phyloP scores from a whole-genome alignment of 2,113 vertebrate genomes.

The Oncorhynchus gorbuscha region DNA sequence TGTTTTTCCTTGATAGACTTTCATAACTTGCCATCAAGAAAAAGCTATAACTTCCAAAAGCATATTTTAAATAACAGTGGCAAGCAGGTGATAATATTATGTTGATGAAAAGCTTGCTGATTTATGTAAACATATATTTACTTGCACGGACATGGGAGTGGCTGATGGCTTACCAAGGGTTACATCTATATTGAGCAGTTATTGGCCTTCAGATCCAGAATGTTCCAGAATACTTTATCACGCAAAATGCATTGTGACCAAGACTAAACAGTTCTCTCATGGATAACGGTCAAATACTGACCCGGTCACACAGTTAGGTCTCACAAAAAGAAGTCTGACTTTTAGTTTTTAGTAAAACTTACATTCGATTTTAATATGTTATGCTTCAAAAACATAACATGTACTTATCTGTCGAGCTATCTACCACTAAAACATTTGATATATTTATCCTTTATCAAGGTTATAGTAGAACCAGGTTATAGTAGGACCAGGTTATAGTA shows the following conservation, averaged over 20 bases:
- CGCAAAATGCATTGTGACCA: constrained; percentile 64
- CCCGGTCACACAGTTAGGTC: background rate
- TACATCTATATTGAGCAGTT: constrained; percentile 48
- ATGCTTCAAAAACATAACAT: too few species aligned
- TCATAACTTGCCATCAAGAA: background rate
- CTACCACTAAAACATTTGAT: too few species aligned
- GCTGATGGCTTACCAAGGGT: constrained; percentile 36
- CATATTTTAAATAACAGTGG: background rate
- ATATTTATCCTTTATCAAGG: too few species aligned
- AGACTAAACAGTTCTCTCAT: constrained; percentile 9
- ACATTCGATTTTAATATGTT: too few species aligned
- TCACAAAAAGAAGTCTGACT: too few species aligned
- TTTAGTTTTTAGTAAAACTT: too few species aligned
- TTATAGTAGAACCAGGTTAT: too few species aligned
- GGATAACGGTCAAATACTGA: constrained; percentile 27
- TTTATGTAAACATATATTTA: constrained; percentile 55
- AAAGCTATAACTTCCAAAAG: constrained; percentile 10
- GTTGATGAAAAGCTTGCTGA: constrained; percentile 12
- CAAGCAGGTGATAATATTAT: constrained; percentile 7
- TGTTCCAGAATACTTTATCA: constrained; percentile 50
- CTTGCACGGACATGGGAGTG: constrained; percentile 49
- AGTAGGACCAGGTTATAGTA: too few species aligned
- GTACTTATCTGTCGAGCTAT: too few species aligned
- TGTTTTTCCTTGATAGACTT: background rate
- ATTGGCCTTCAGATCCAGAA: constrained; percentile 21